Evolutionary conservation across 2,113 vertebrate genomes (phyloP), one percentile per base, ranked within the genome.

Genomic region (Tyrannus savana): DNA sequence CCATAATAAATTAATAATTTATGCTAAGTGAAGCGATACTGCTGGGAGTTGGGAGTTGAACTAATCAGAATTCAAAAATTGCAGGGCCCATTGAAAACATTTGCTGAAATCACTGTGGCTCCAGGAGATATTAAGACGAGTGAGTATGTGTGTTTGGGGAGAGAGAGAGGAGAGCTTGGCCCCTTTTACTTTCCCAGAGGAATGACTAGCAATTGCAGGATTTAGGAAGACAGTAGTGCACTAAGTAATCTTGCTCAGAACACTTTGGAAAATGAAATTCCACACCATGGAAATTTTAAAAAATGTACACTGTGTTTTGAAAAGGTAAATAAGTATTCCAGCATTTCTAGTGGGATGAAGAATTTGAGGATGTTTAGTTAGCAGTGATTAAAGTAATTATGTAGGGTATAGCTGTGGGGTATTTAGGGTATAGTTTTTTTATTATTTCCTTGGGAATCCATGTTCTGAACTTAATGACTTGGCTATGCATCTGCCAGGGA

Each of bases 1-100:
- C 94, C 75, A 60, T 91, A 93, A 97, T 97, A 96, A 96, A 97
- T 98, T 96, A 98, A 98, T 97, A 97, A 98, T 97, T 98, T 96
- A 97, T 97, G 92, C 71, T 83, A 92, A 91, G 88, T 93, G 85
- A 96, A 95, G 82, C 41, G 79, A 95, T 92, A 80, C 78, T 95
- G 17, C 30, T 55, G 95, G 67, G 89, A 90, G 14, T 9, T 79
- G 62, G 62, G 78, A 91, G 62, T 50, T 79, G 74, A 87, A 62
- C 85, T 93, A 90, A 90, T 88, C 78, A 95, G 93, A 97, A 91
- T 91, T 85, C 75, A 71, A 41, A 87, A 93, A 66, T 87, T 91
- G 55, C 41, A 46, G 42, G 39, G 12, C 35, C 66, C 66, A 79
- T 52, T 82, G 90, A 94, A 95, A 95, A 91, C 56, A 78, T 87